Percentiles rank a stretch among this genome's conserved stretches.
Evolutionary conservation across 2,888 invertebrate species (phyloP).

Genomic region (Synanthedon formicaeformis): DNA sequence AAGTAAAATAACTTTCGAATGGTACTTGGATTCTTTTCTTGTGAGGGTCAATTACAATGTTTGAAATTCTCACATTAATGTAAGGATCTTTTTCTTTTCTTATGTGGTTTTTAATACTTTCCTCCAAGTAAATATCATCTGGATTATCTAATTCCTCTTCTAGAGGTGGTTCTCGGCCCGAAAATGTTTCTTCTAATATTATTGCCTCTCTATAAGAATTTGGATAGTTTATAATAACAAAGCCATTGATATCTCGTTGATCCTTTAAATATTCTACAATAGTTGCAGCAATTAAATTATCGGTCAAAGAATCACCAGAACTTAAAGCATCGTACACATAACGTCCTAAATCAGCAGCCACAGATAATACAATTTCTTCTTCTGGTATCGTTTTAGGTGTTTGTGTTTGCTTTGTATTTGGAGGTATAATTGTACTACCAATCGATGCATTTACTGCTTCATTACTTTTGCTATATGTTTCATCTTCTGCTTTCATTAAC

Average conservation of each 20-base stretch:
- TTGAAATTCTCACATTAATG: slow-evolving; percentile 51
- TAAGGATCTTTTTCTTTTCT: slow-evolving; percentile 44
- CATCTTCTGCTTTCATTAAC: slow-evolving; percentile 44
- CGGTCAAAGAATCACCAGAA: slow-evolving; percentile 65
- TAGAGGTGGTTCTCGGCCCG: slow-evolving; percentile 60
- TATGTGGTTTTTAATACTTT: slow-evolving; percentile 42
- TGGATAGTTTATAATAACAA: slow-evolving; percentile 76
- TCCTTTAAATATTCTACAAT: slow-evolving; percentile 72
- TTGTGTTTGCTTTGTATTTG: slow-evolving; percentile 67
- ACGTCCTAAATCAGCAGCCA: slow-evolving; percentile 66
- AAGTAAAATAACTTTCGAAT: slow-evolving; percentile 69
- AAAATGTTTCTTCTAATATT: slow-evolving; percentile 71
- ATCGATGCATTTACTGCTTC: slow-evolving; percentile 21
- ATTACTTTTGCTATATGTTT: slow-evolving; percentile 27
- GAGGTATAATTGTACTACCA: slow-evolving; percentile 27
- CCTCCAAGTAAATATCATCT: slow-evolving; percentile 54
- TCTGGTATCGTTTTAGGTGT: slow-evolving; percentile 72
- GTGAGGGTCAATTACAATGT: slow-evolving; percentile 64
- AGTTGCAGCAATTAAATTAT: slow-evolving; percentile 68
- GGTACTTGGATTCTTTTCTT: slow-evolving; percentile 31
- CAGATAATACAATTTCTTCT: slow-evolving; percentile 64
- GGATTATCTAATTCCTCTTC: slow-evolving; percentile 36
- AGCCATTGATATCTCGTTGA: slow-evolving; percentile 60
- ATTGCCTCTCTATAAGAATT: slow-evolving; percentile 68
- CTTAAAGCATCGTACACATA: slow-evolving; percentile 66